Conservation (phyloP, 2,797 vertebrate genomes). For the Sebastes kiyomatsui region DNA sequence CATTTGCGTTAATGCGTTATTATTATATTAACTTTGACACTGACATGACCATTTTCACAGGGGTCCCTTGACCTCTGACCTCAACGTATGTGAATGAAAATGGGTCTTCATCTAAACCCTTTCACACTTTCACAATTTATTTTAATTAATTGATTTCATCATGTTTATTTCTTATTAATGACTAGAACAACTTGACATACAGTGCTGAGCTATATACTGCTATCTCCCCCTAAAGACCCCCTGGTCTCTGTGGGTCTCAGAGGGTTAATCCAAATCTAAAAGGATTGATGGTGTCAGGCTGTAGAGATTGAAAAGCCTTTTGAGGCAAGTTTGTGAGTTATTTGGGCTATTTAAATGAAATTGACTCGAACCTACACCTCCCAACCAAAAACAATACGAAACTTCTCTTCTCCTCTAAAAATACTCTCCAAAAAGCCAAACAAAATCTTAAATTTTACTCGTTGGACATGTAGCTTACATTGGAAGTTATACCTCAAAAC, state of each 20-base stretch:
- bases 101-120: too few relatives aligned
- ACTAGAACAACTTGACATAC: too few relatives aligned
- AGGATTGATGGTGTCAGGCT: background rate
- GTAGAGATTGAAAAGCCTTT: background rate
- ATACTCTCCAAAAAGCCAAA: background rate
- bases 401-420: background rate
- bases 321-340: background rate
- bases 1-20: too few relatives aligned
- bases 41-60: too few relatives aligned
- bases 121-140: too few relatives aligned
- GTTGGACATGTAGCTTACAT: background rate
- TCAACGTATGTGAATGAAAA: fast-evolving
- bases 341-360: background rate
- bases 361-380: background rate
- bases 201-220: too few relatives aligned
- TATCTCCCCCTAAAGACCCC: too few relatives aligned
- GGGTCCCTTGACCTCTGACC: fast-evolving
- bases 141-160: too few relatives aligned
- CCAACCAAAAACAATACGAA: background rate
- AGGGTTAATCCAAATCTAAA: background rate
- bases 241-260: too few relatives aligned
- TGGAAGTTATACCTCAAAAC: background rate
- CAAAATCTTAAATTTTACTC: background rate
- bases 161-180: too few relatives aligned
- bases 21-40: too few relatives aligned